These are phyloP conservation scores for Polydrusus cervinus DNA, from an alignment of 2,888 invertebrate species.

Conservation along the genomic window DNA sequence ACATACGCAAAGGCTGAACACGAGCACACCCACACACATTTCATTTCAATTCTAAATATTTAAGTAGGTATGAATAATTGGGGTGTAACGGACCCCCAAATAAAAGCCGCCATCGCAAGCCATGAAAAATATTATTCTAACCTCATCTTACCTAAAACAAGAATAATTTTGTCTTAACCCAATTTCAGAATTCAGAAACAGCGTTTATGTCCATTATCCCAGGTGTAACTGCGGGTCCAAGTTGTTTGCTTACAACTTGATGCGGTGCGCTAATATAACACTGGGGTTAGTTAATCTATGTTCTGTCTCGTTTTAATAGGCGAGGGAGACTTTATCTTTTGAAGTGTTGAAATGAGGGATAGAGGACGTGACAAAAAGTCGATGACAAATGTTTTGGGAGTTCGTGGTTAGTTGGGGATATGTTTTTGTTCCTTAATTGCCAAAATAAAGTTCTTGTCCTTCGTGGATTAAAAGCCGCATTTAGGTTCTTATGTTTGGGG, in stretches of 20 bases:
- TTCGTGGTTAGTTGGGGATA: conserved; percentile 14
- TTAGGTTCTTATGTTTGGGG: background rate
- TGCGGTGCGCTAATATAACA: conserved; percentile 14
- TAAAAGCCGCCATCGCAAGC: no score
- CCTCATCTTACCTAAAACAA: no score
- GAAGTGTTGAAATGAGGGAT: conserved; percentile 34
- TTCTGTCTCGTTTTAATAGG: conserved; percentile 17
- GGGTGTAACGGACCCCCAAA: no score
- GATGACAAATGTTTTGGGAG: conserved; percentile 34
- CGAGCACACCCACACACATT: no score
- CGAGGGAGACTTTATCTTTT: conserved; percentile 21
- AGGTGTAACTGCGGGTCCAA: conserved; percentile 20
- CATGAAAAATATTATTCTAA: no score
- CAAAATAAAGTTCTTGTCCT: background rate
- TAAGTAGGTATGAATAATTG: no score
- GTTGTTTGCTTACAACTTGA: conserved; percentile 32
- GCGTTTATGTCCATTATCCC: conserved; percentile 21
- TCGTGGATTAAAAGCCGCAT: background rate
- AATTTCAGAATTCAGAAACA: background rate
- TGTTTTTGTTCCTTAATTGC: conserved; percentile 12
- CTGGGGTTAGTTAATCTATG: conserved; percentile 25
- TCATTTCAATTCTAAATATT: no score
- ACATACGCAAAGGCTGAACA: no score
- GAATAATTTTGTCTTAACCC: background rate
- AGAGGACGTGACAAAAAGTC: conserved; percentile 30